Base-by-base conservation (phyloP, 2,797 vertebrate genomes). In the Spheniscus humboldti region DNA sequence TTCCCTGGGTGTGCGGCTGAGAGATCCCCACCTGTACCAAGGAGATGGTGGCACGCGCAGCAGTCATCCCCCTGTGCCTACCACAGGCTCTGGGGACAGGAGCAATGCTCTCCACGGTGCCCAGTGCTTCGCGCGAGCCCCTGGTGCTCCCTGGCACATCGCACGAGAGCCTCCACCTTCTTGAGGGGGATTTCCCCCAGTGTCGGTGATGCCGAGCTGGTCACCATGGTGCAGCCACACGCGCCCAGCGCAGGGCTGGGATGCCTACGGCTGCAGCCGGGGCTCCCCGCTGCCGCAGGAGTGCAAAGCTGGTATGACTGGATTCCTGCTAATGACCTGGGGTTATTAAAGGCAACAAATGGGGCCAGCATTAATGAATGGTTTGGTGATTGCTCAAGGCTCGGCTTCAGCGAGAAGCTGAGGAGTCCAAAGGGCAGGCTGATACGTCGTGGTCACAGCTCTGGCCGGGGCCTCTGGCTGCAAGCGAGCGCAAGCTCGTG, bases 401-500 rank as follows among this genome's bases (percentile, higher is more conserved):
- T 79, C 73, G 94, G 91, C 85, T 31, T 39, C 3, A 2, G n/a
- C 0, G 1, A 15, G 72, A 37, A 22, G 84, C 89, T 10, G 87
- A 13, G 24, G 57, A 76, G 87, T 71, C 43, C 8, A 15, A 24
- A 77, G 91, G 78, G 85, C 19, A 17, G 59, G 77, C 31, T 8
- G 66, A 13, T 33, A 15, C 0, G 2, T 7, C 7, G 2, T 12
- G 64, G 83, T 68, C 83, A 62, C 0, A 0, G 50, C 16, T 31
- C 47, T 0, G 23, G 69, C 60, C 15, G 6, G 71, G 64, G 56
- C 59, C 53, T 30, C 53, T 0, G 0, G 25, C 55, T 48, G 64
- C 19, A 1, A 39, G 45, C 0, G 2, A 18, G 25, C 17, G 7
- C 1, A 5, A 19, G n/a, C 76, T 39, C 0, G 1, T 0, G 1